Percentiles rank a stretch among this genome's conserved stretches.
Conservation (phyloP, 30 jellyfish, hydroid and myxozoan genomes). For the Turritopsis rubra region DNA sequence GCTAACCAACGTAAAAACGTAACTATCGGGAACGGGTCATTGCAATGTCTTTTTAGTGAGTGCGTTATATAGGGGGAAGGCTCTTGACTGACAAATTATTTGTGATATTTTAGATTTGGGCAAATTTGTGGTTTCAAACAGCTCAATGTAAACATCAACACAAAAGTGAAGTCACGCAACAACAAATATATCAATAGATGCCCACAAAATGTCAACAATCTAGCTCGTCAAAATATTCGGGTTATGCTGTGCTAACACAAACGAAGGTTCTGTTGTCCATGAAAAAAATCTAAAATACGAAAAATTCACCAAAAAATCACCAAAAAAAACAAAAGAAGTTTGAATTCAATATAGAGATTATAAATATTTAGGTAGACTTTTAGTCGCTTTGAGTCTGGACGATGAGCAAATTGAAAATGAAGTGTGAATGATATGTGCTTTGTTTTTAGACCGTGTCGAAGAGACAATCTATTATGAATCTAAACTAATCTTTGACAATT, state of each 20-base stretch:
- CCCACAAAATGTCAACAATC: not conserved
- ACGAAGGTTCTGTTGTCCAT: not conserved
- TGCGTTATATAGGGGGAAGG: not conserved
- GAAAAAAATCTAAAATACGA: too few relatives aligned
- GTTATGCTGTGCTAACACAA: not conserved
- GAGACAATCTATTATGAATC: not conserved
- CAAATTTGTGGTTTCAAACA: not conserved
- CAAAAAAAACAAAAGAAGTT: not conserved
- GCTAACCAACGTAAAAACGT: not conserved
- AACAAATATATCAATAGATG: not conserved
- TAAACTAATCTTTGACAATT: not conserved
- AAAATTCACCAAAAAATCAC: not conserved
- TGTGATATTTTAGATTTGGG: not conserved
- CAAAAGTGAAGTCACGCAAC: not conserved
- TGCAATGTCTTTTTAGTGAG: not conserved
- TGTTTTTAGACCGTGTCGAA: not conserved
- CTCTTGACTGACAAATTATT: not conserved
- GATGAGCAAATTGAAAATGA: not conserved
- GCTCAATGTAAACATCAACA: not conserved
- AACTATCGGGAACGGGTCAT: not conserved
- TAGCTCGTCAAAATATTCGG: not conserved
- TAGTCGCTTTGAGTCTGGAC: not conserved
- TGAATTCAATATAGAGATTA: not conserved
- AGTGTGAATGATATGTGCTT: not conserved
- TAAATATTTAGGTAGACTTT: not conserved